Conservation (phyloP, 2,888 invertebrate species). For the Embidobia sp. region DNA sequence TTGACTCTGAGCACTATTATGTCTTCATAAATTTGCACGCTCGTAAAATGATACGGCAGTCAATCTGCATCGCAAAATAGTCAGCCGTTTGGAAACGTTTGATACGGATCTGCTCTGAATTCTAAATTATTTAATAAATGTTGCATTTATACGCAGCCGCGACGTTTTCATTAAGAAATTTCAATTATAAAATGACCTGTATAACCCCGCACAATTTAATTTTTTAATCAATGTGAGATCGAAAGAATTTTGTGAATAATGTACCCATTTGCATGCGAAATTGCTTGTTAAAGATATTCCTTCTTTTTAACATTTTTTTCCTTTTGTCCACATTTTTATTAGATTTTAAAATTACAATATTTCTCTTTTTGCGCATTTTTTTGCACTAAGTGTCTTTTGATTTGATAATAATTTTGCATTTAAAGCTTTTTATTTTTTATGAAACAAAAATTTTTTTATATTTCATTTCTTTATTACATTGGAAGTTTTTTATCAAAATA, state of each 20-base stretch:
- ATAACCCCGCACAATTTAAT: conserved; percentile 8
- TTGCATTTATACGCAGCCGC: conserved; percentile 7
- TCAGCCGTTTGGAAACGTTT: conserved; percentile 45
- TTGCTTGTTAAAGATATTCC: too few relatives aligned
- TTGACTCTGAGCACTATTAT: conserved; percentile 64
- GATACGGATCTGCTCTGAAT: conserved; percentile 49
- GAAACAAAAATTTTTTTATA: too few relatives aligned
- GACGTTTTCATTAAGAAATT: conserved; percentile 30
- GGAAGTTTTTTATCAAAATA: too few relatives aligned
- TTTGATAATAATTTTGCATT: too few relatives aligned
- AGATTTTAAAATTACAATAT: too few relatives aligned
- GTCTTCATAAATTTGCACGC: conserved; percentile 66
- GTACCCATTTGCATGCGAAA: too few relatives aligned
- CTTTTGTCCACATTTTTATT: too few relatives aligned
- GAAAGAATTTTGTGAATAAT: neutral
- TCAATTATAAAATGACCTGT: conserved; percentile 26
- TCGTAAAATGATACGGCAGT: conserved; percentile 60
- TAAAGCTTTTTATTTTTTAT: too few relatives aligned
- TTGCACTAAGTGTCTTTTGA: too few relatives aligned
- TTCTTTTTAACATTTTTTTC: too few relatives aligned
- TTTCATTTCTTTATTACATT: too few relatives aligned
- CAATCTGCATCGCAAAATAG: conserved; percentile 62
- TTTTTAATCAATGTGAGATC: conserved; percentile 4
- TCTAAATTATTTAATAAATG: conserved; percentile 43
- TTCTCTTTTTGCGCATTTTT: too few relatives aligned